These are phyloP conservation scores for Spatula versicolor DNA, from an alignment of 2,797 vertebrate species.

Conservation along the genomic window DNA sequence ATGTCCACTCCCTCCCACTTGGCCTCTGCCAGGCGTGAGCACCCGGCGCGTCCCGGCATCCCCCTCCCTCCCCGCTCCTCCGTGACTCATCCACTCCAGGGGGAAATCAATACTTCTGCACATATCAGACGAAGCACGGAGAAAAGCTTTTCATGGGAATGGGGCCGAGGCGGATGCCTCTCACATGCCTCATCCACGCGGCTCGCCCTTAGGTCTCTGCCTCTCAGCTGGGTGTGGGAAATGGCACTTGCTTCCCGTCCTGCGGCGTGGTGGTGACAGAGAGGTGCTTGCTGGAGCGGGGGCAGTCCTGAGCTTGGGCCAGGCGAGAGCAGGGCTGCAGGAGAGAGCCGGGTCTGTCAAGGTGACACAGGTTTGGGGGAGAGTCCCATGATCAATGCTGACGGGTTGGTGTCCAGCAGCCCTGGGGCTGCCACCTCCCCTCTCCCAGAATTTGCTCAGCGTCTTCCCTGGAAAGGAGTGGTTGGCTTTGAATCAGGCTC, in stretches of 20 bases:
- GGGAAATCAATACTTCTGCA: constrained; percentile 18
- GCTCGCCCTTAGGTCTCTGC: not conserved
- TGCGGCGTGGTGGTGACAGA: not conserved
- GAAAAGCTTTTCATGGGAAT: constrained; percentile 58
- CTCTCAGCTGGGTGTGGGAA: constrained; percentile 45
- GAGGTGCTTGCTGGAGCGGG: not conserved
- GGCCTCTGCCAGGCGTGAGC: rapidly evolving
- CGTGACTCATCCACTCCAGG: constrained; percentile 44
- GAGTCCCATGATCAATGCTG: not conserved
- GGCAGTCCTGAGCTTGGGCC: not conserved
- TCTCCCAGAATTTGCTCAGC: not conserved
- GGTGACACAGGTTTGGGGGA: not conserved
- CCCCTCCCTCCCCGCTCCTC: not conserved
- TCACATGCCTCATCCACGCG: constrained; percentile 14
- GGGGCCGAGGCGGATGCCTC: constrained; percentile 4
- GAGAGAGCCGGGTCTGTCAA: not conserved
- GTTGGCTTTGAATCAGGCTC: not conserved
- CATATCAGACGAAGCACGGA: not conserved
- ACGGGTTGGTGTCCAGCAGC: not conserved
- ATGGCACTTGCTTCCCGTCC: constrained; percentile 23
- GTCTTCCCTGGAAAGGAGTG: not conserved
- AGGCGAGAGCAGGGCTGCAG: not conserved
- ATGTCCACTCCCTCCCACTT: not conserved
- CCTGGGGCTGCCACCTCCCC: not conserved
- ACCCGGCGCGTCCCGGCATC: not conserved